phyloP scores from a whole-genome alignment of 1,140 invertebrate species.

The Rhagoletis pomonella region DNA sequence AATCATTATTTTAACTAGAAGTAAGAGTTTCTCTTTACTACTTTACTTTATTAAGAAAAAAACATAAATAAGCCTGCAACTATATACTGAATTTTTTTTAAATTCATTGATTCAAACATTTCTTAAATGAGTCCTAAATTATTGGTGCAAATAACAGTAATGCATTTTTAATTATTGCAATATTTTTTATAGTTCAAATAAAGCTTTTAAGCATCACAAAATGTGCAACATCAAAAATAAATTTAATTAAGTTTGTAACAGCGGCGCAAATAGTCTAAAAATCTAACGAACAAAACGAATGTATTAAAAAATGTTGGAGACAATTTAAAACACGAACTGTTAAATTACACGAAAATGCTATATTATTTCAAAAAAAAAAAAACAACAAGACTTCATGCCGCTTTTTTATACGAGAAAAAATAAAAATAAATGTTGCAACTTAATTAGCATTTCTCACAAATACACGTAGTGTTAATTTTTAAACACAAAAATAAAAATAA shows the following conservation, averaged over 20 bases:
- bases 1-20: neutral
- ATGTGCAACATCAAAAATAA: neutral
- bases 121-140: neutral
- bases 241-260: neutral
- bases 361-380: too few species aligned
- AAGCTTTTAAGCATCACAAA: slow-evolving; percentile 40
- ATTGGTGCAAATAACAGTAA: neutral
- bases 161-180: slow-evolving; percentile 34
- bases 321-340: slow-evolving; percentile 57
- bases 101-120: neutral
- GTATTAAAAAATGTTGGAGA: slow-evolving; percentile 29
- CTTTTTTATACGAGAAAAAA: neutral
- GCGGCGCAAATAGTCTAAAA: too few species aligned
- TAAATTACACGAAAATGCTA: neutral
- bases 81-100: neutral
- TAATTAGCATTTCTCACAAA: too few species aligned
- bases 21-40: neutral
- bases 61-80: neutral
- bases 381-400: neutral
- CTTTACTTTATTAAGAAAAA: too few species aligned
- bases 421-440: neutral
- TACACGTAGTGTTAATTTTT: neutral
- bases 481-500: neutral
- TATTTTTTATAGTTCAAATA: slow-evolving; percentile 3
- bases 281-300: slow-evolving; percentile 7